These are phyloP conservation scores for Epizoanthus fatuus DNA, from an alignment of 92 coral and sea anemone species.

Conservation along the genomic window DNA sequence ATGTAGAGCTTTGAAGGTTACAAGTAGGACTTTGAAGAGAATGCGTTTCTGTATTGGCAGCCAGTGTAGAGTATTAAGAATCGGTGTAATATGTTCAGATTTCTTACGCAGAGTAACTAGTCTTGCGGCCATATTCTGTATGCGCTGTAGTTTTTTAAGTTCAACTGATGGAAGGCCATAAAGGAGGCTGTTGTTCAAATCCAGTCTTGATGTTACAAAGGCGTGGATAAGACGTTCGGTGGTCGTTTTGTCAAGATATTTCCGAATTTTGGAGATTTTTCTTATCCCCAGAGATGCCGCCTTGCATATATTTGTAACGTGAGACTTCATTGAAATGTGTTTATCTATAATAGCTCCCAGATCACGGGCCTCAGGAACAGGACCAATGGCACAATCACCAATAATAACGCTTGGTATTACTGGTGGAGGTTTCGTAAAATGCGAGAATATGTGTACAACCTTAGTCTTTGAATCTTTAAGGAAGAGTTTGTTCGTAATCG, in stretches of 20 bases:
- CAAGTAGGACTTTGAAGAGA: conserved; percentile 3
- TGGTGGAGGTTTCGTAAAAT: conserved; percentile 16
- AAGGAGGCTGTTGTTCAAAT: conserved; percentile 3
- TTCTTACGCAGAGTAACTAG: background rate
- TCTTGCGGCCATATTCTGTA: conserved; percentile 24
- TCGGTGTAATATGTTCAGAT: conserved; percentile 20
- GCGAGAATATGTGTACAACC: conserved; percentile 10
- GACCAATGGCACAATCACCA: conserved; percentile 17
- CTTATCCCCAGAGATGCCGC: conserved; percentile 16
- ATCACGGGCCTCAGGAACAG: conserved; percentile 12
- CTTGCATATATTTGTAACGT: conserved; percentile 14
- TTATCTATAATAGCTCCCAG: conserved; percentile 6
- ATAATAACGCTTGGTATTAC: conserved; percentile 12
- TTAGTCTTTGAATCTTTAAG: conserved; percentile 13
- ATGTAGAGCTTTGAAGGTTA: conserved; percentile 2
- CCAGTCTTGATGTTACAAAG: conserved; percentile 9
- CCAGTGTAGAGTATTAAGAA: conserved; percentile 37
- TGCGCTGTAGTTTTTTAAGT: conserved; percentile 4
- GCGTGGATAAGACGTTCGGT: background rate
- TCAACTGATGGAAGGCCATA: conserved; percentile 15
- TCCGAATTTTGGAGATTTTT: conserved; percentile 18
- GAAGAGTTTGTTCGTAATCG: conserved; percentile 16
- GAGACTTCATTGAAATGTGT: conserved; percentile 15
- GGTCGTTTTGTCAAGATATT: conserved; percentile 4
- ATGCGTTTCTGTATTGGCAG: conserved; percentile 27